A percentile compares a stretch with the other conserved stretches of the same genome.
phyloP scores from a whole-genome alignment of 2,888 invertebrate genomes.

The Nomada fabriciana region DNA sequence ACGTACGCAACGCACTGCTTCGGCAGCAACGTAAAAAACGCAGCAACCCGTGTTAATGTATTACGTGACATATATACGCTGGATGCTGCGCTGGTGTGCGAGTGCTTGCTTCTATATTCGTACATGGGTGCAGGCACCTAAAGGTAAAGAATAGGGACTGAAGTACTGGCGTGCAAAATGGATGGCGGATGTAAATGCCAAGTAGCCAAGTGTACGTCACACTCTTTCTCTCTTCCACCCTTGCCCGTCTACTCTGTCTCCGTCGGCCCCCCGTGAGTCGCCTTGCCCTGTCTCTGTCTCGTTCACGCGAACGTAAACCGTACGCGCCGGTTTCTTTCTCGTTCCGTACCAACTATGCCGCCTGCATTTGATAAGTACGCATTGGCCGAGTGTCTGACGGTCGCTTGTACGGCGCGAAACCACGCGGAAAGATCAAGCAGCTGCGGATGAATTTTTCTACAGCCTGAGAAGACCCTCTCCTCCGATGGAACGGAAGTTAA shows the following conservation, averaged over 20 bases:
- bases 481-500: constrained; percentile 20
- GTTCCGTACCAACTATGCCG: constrained; percentile 44
- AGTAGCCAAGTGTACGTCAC: constrained; percentile 75
- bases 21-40: constrained; percentile 54
- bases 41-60: constrained; percentile 45
- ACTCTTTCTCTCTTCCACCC: constrained; percentile 61
- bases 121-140: constrained; percentile 67
- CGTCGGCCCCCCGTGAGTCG: constrained; percentile 37
- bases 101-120: constrained; percentile 39
- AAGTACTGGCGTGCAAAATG: constrained; percentile 75
- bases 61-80: constrained; percentile 24
- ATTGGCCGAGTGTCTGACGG: constrained; percentile 66
- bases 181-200: constrained; percentile 78
- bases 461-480: not conserved
- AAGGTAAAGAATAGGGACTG: constrained; percentile 71
- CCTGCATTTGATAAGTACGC: constrained; percentile 71
- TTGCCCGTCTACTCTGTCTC: constrained; percentile 19
- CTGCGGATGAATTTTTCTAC: constrained; percentile 71
- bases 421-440: constrained; percentile 74
- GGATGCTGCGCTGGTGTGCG: not conserved
- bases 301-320: constrained; percentile 36
- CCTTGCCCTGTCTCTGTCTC: constrained; percentile 43
- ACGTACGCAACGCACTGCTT: constrained; percentile 38
- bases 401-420: constrained; percentile 60
- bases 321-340: constrained; percentile 38